Evolutionary conservation across 2,797 vertebrate species (phyloP), one percentile per base, ranked within the genome.

Genomic region (Eulemur mongoz): DNA sequence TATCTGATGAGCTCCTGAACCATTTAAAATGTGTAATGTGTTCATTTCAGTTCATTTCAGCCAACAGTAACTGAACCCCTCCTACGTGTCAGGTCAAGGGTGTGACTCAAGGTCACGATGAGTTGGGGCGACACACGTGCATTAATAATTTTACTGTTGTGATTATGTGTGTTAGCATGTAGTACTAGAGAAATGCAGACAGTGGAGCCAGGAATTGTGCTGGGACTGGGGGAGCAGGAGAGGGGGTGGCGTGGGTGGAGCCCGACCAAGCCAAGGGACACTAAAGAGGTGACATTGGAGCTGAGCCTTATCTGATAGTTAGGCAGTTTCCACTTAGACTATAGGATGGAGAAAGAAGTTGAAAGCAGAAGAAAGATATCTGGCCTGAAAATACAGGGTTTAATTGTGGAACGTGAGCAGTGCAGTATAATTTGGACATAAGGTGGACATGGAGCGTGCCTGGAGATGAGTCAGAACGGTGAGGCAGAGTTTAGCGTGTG

Each of bases 31-130:
- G 50, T 86, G 69, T 69, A 63, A 45, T 45, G 3, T 75, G 15
- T 93, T 96, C 32, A 45, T 65, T 67, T 89, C 9, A 63, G 27
- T 89, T 91, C n/a, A 83, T 94, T 89, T 83, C 27, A 52, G 4
- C 87, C 23, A 35, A 73, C 0, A 23, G 35, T 32, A 73, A 54
- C 43, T 4, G 22, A 89, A 70, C 7, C 12, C 45, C 14, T 70
- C n/a, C 23, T 15, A 3, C 50, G 59, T 82, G 69, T 82, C 52
- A 83, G 63, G 72, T 63, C 80, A 70, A 88, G 45, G 43, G 15
- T 59, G 50, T 83, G 13, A 14, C 10, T 59, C 27, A 80, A 35
- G 70, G 63, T 93, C 52, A 80, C 8, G 43, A 2, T 43, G 52
- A 89, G 50, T 35, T 84, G 67, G 57, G 15, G 23, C 85, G 90